Evolutionary conservation across 2,113 vertebrate genomes (phyloP), one percentile per base, ranked within the genome.

Genomic region (Illadopsis cleaveri): DNA sequence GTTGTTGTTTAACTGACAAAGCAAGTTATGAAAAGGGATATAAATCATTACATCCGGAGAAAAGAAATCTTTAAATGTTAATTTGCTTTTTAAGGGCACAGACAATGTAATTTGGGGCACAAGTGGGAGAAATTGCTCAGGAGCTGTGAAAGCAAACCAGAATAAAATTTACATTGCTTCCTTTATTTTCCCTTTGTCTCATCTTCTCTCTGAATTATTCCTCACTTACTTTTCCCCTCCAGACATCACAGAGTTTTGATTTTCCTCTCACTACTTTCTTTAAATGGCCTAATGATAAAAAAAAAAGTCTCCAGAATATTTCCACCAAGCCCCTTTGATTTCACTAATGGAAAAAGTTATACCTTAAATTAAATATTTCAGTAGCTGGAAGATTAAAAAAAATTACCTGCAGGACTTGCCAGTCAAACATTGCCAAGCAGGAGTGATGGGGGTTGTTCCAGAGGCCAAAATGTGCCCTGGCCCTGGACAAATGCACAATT

Each of bases 71-170:
- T 38, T 50, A 90, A 85, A 82, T 73, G 53, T 40, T 85, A 91
- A 94, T 94, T 90, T 96, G 35, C 35, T 87, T 90, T 94, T 87
- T 95, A 93, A 90, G 54, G 82, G 54, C 66, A 77, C 42, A 77
- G 95, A 73, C 35, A 86, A 89, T 86, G 15, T 66, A 65, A 93
- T 86, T 94, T 68, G 82, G 73, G 83, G 77, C 48, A 45, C 79
- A 73, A 95, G 42, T 45, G 44, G 86, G 50, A 93, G 90, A 96
- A 86, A 85, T 94, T 77, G 73, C 62, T 87, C 81, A 56, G 22
- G 35, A 92, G 42, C 48, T 94, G 53, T 65, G 88, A 82, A 94
- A 72, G 57, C 65, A 94, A 92, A 90, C 14, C 38, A n/a, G 31
- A 91, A 62, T 93, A 93, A 66, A n/a, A 70, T 93, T 93, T 94